A percentile compares a stretch with the other conserved stretches of the same genome.
phyloP scores from a whole-genome alignment of 2,113 vertebrate species.

The Gnathonemus longibarbis region DNA sequence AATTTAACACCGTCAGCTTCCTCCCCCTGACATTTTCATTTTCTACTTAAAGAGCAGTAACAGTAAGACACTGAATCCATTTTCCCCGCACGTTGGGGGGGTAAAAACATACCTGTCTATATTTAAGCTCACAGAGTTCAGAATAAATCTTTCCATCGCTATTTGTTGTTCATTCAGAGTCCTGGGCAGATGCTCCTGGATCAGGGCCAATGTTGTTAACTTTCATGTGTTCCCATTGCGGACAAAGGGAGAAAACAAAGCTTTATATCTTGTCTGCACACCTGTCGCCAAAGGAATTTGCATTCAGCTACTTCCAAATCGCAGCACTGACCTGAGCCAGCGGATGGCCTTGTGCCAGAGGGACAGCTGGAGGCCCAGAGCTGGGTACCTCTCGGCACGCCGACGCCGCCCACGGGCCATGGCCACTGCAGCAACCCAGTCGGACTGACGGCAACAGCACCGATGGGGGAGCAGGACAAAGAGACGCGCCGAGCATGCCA shows the following conservation, averaged over 20 bases:
- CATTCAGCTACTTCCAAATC: not conserved
- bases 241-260: not conserved
- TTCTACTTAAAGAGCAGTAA: conserved; percentile 4
- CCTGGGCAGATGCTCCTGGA: not conserved
- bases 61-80: conserved; percentile 6
- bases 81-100: not conserved
- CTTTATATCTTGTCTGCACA: conserved; percentile 1
- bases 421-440: not conserved
- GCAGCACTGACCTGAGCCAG: not conserved
- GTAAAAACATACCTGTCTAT: not conserved
- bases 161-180: not conserved
- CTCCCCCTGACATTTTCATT: not conserved
- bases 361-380: not conserved
- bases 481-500: not conserved
- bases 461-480: not conserved
- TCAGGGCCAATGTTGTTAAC: not conserved
- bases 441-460: not conserved
- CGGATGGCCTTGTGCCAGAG: not conserved
- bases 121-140: conserved; percentile 12
- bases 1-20: not conserved
- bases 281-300: not conserved
- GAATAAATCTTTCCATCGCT: not conserved
- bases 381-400: not conserved
- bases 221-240: not conserved
- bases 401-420: not conserved